These are phyloP conservation scores for Nephrotoma flavescens DNA, from an alignment of 2,888 invertebrate genomes.

Conservation along the genomic window DNA sequence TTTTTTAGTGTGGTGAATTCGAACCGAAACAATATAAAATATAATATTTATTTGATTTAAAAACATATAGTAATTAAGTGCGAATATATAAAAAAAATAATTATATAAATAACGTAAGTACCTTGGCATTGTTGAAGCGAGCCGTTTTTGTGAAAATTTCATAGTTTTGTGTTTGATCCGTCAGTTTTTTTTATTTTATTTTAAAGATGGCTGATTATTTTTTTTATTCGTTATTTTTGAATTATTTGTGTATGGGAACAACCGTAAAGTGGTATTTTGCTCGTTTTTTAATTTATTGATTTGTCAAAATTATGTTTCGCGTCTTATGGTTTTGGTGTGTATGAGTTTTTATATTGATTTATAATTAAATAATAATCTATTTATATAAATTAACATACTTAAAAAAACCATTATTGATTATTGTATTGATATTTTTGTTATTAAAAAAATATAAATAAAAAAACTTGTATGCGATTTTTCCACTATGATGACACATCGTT, in stretches of 20 bases:
- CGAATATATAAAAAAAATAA: background rate
- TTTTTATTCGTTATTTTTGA: background rate
- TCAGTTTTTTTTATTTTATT: background rate
- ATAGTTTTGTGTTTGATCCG: background rate
- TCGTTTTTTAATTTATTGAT: background rate
- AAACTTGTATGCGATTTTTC: background rate
- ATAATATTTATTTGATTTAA: background rate
- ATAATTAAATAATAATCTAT: background rate
- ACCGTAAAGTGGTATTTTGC: background rate
- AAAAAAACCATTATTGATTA: background rate
- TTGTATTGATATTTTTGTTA: conserved; percentile 1
- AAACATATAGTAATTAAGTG: background rate
- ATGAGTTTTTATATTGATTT: background rate
- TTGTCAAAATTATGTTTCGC: background rate
- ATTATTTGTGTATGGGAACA: background rate
- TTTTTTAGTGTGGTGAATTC: background rate
- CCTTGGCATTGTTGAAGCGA: background rate
- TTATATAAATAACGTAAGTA: background rate
- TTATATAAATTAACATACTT: background rate
- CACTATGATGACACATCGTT: conserved; percentile 9
- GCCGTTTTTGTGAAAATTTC: background rate
- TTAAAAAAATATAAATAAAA: background rate
- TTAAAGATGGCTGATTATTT: conserved; percentile 1
- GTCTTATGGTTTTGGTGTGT: background rate
- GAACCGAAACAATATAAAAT: background rate